Evolutionary conservation across 2,797 vertebrate genomes (phyloP), one percentile per base, ranked within the genome.

Genomic region (Platalea minor): DNA sequence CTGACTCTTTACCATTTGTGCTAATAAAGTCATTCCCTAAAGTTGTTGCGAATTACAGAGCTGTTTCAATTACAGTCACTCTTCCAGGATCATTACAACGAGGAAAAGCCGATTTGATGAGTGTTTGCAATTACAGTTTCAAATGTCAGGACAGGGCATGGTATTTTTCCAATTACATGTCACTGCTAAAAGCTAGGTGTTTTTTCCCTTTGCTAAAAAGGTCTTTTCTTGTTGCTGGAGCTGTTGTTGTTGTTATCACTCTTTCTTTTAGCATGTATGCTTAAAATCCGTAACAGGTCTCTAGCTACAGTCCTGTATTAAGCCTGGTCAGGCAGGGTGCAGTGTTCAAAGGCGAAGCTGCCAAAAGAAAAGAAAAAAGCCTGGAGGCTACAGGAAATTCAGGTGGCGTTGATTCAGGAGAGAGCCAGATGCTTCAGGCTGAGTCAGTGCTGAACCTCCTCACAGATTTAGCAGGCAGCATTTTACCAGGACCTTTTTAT

Each of bases 121-220:
- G 41, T 63, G 43, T 85, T 72, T 74, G 31, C 45, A 79, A 56
- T 70, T 91, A 51, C 56, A 77, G 67, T 92, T 92, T 95, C 93
- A 78, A 54, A 50, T 67, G 46, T 76, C 64, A 67, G 46, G 51
- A 82, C n/a, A 72, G 63, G 54, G 37, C 23, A 77, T 2, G 54
- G 33, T 64, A 76, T 63, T 94, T 97, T 96, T 93, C 76, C 82
- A 91, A 26, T 67, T 70, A 76, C 61, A 21, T 33, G 28, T 72
- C 68, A 48, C 54, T 76, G 28, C 53, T 93, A 37, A 92, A 92
- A 94, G 54, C 8, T 5, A 64, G 20, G 37, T 65, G 41, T 9
- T 81, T 79, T 77, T 77, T 78, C 33, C 37, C 45, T 80, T 77
- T 65, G 13, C 35, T 83, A 46, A 29, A 75, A 64, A 37, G 54